A percentile compares a stretch with the other conserved stretches of the same genome.
Evolutionary conservation across 2,797 vertebrate species (phyloP).

Genomic region (Malurus splendens): DNA sequence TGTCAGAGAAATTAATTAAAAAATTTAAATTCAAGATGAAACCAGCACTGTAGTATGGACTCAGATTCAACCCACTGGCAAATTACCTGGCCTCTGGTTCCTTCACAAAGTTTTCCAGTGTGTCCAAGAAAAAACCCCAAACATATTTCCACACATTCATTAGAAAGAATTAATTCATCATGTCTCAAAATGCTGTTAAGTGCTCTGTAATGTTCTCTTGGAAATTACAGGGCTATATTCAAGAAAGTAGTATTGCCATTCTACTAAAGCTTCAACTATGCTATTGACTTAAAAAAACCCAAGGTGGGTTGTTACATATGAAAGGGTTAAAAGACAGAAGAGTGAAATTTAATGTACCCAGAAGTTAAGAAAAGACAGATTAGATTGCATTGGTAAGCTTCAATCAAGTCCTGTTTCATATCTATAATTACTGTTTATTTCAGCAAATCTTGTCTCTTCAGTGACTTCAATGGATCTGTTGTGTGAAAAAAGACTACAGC

Average conservation of each 20-base stretch:
- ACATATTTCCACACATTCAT: neutral
- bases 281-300: neutral
- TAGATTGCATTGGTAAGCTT: neutral
- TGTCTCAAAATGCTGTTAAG: neutral
- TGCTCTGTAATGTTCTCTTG: neutral
- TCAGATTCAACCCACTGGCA: neutral
- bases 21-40: neutral
- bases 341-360: neutral
- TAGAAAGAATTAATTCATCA: neutral
- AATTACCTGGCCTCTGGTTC: neutral
- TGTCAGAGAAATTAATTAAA: neutral
- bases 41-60: neutral
- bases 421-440: neutral
- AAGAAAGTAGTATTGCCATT: neutral
- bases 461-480: neutral
- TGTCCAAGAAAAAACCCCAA: neutral
- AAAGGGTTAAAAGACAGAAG: slow-evolving; percentile 5
- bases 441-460: neutral
- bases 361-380: neutral
- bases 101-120: neutral
- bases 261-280: neutral
- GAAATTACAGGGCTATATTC: neutral
- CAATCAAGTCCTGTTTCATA: neutral
- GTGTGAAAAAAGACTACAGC: neutral
- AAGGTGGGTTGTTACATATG: neutral